Conservation (phyloP, 2,113 vertebrate species). For the Xenus cinereus region DNA sequence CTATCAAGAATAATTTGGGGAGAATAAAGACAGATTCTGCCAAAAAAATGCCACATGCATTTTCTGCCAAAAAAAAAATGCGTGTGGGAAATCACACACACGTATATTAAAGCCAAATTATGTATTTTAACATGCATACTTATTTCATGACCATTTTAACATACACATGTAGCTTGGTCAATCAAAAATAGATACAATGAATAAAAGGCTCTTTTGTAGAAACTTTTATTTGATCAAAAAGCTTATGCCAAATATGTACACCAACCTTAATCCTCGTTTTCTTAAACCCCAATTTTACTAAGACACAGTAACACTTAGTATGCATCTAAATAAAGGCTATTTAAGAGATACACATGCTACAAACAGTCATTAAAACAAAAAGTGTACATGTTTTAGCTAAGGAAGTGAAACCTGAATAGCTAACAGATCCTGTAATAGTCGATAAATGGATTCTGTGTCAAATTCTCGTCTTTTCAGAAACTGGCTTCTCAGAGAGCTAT, state of each 20-base stretch:
- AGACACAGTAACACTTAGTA: background rate
- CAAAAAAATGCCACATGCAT: background rate
- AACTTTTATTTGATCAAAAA: background rate
- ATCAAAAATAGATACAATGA: background rate
- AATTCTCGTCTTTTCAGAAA: background rate
- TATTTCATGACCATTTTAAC: background rate
- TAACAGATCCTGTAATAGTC: background rate
- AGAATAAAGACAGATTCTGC: background rate
- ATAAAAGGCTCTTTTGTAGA: background rate
- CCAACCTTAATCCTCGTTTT: background rate
- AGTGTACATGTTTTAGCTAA: background rate
- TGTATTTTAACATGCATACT: background rate
- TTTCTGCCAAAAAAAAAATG: background rate
- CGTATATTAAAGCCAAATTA: background rate
- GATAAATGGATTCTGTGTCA: background rate
- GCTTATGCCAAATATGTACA: background rate
- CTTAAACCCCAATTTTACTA: background rate
- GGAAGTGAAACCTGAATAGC: background rate
- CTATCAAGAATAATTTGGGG: background rate
- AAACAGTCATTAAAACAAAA: background rate
- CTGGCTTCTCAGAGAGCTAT: background rate
- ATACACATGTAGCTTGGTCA: background rate
- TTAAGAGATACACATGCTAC: background rate
- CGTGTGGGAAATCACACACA: background rate
- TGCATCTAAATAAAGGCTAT: background rate